Evolutionary conservation across 1,140 invertebrate genomes (phyloP).

Genomic region (silkworm (Bombyx mori)): DNA sequence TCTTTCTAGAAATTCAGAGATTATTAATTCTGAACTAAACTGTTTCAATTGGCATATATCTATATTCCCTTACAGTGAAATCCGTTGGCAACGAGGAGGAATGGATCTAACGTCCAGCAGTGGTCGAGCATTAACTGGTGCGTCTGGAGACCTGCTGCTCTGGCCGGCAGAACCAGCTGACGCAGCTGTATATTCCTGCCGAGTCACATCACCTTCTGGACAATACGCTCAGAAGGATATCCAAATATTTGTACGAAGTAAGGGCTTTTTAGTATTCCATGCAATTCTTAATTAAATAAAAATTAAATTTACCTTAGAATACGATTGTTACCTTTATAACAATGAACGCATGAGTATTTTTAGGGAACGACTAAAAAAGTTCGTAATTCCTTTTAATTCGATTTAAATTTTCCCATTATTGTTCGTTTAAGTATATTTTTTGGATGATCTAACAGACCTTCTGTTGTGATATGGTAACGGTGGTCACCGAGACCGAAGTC

Average conservation of each 20-base stretch:
- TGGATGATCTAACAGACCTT: too few relatives aligned
- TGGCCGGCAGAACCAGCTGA: conserved; percentile 75
- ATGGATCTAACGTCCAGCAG: conserved; percentile 24
- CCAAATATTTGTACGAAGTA: conserved; percentile 84
- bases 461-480: too few relatives aligned
- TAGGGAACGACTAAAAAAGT: too few relatives aligned
- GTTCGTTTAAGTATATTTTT: too few relatives aligned
- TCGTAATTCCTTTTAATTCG: too few relatives aligned
- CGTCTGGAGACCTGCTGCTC: conserved; percentile 44
- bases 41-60: neutral
- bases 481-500: too few relatives aligned
- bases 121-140: conserved; percentile 25
- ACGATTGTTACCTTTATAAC: neutral
- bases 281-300: too few relatives aligned
- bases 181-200: conserved; percentile 87
- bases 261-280: conserved; percentile 36
- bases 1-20: too few relatives aligned
- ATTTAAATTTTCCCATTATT: too few relatives aligned
- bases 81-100: conserved; percentile 50
- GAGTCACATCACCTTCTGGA: conserved; percentile 81
- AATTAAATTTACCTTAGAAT: neutral
- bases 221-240: conserved; percentile 82
- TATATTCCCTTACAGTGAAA: conserved; percentile 31
- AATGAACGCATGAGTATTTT: too few relatives aligned
- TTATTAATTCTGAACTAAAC: too few relatives aligned